Evolutionary conservation across 2,888 invertebrate species (phyloP), one percentile per base, ranked within the genome.

Genomic region (Panopea generosa): DNA sequence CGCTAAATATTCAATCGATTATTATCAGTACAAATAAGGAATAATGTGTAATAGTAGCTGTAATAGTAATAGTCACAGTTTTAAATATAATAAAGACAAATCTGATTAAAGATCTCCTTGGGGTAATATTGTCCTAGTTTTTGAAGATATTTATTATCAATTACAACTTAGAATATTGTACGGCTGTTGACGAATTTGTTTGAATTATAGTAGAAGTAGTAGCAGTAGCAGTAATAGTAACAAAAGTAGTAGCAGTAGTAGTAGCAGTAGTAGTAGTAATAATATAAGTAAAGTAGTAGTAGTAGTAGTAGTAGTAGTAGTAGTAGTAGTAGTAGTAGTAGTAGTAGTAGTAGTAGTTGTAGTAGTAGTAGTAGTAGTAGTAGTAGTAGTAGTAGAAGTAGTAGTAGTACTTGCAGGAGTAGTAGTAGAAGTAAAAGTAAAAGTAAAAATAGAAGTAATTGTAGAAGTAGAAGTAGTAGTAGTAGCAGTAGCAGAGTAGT

Each of bases 341-440:
- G 47, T 47, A 47, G 47, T 47, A 47, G 47, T 47, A 47, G 47
- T 20, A 47, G 47, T 16, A 47, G 47, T 47, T 9, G 47, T 47
- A 47, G 20, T 47, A 47, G 47, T 47, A 47, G 47, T 47, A 47
- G 47, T 47, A 20, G 47, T 47, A 47, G 47, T 47, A 47, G 47
- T 47, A 47, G 47, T 47, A 47, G 47, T 47, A 47, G 47, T 47
- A 47, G 47, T 47, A 47, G 47, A 9, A 47, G 47, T 47, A 47
- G 47, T 20, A 47, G 47, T 47, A 47, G 47, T 47, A 47, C 7
- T 47, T 9, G 20, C 16, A 47, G 47, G 4, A 47, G 4, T 47
- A 47, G 47, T 47, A 20, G 20, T 47, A 47, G 47, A 9, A 47
- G 47, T 47, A 47, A 16, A 3, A 47, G 47, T 47, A 47, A 16